Base-by-base conservation (phyloP, 2,888 invertebrate genomes). In the Trichacis sp. region DNA sequence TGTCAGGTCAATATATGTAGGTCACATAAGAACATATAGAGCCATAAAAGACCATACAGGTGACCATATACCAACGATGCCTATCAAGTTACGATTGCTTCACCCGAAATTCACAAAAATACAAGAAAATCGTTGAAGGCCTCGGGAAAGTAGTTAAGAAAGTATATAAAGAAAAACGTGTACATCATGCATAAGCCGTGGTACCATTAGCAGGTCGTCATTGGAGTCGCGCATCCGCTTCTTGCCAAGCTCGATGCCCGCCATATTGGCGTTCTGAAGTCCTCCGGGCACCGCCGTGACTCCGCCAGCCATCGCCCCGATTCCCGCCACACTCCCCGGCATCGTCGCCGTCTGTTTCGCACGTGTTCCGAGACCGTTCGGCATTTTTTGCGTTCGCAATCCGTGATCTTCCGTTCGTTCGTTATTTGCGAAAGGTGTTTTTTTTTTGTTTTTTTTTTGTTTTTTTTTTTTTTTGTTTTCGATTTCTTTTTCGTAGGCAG, bases 131-230 rank as follows among this genome's bases (percentile, higher is more conserved):
- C 30, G 49, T 30, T 24, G 20, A 56, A 64, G 54, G 55, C 67
- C 66, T 59, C 47, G 33, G 30, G 11, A 46, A 24, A 24, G 4
- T 5, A 33, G 33, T 15, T 9, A 12, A 20, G 48, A 46, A 65
- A 67, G 68, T 65, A 24, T 24, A 24, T 3, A 8, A 68, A 73
- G 75, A 73, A 71, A 74, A 81, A 78, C 74, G 82, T 81, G 82
- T 83, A 83, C 76, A 76, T 72, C 84, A 84, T 83, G 84, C 84
- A 83, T 78, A 85, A 83, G 85, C 84, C 80, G 84, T 88, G 92
- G 93, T 96, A 96, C 96, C 96, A 96, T 95, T 93, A 96, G 90
- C 89, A 93, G 89, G 89, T 93, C 93, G 88, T 92, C 92, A 88
- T 91, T 91, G 87, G 90, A 89, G 87, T 92, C 91, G 85, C 91